These are phyloP conservation scores for Phyto melanocephala DNA, from an alignment of 2,888 invertebrate genomes.

Conservation along the genomic window DNA sequence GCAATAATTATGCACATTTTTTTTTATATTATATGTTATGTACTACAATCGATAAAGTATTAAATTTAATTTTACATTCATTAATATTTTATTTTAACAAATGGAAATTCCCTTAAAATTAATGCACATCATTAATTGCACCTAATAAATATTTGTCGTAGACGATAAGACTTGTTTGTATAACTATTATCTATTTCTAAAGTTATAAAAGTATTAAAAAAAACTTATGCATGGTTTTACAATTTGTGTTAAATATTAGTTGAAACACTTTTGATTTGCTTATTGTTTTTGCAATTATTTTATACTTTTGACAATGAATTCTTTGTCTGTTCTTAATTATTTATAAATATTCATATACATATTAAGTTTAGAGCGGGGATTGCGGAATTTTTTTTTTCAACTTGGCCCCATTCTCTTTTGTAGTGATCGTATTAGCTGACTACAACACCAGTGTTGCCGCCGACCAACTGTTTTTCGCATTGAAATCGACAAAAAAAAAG, in stretches of 20 bases:
- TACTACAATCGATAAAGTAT: too few species aligned
- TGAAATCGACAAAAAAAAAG: too few species aligned
- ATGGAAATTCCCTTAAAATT: slow-evolving; percentile 25
- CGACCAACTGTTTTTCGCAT: too few species aligned
- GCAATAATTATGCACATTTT: slow-evolving; percentile 28
- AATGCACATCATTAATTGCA: slow-evolving; percentile 13
- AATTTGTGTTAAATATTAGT: too few species aligned
- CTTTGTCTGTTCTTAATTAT: not conserved
- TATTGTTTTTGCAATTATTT: not conserved
- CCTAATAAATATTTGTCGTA: not conserved
- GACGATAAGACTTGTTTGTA: not conserved
- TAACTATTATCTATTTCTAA: not conserved
- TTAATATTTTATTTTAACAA: not conserved
- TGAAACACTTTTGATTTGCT: not conserved
- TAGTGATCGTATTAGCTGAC: too few species aligned
- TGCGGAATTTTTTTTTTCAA: not conserved
- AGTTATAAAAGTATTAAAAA: not conserved
- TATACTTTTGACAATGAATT: not conserved
- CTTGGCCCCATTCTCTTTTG: not conserved
- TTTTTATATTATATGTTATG: not conserved
- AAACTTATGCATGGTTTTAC: too few species aligned
- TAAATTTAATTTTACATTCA: not conserved
- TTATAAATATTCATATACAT: not conserved
- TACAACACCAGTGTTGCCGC: too few species aligned
- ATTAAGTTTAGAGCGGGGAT: not conserved